Evolutionary conservation across 2,797 vertebrate genomes (phyloP).

Genomic region (Amniataba percoides): DNA sequence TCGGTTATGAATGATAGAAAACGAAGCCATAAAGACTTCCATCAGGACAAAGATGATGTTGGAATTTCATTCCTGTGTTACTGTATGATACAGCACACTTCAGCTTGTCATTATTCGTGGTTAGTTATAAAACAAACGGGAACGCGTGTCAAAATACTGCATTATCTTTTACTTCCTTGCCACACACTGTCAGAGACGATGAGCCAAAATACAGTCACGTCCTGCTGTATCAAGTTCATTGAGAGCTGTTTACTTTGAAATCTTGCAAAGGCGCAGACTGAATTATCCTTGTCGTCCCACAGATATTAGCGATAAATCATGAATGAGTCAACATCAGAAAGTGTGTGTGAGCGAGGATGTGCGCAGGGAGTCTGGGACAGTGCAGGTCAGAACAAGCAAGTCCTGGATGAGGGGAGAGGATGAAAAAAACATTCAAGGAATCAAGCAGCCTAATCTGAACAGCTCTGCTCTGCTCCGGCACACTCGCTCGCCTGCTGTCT

Average conservation of each 20-base stretch:
- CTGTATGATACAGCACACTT: conserved; percentile 3
- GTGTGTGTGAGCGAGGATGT: conserved; percentile 20
- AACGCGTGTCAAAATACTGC: conserved; percentile 39
- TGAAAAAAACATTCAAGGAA: conserved; percentile 60
- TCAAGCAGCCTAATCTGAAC: conserved; percentile 58
- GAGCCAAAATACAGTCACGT: conserved; percentile 30
- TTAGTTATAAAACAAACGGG: conserved; percentile 51
- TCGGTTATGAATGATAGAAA: conserved; percentile 28
- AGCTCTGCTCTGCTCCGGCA: conserved; percentile 38
- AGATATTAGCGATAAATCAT: conserved; percentile 61
- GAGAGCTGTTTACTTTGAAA: conserved; percentile 48
- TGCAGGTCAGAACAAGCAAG: conserved; percentile 68
- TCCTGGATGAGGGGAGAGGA: conserved; percentile 54
- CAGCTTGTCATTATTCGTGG: conserved; percentile 22
- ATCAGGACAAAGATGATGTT: conserved; percentile 28
- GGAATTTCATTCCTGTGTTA: conserved; percentile 28
- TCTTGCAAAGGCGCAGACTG: conserved; percentile 29
- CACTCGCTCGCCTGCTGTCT: conserved; percentile 47
- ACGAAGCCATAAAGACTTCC: conserved; percentile 29
- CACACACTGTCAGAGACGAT: conserved; percentile 21
- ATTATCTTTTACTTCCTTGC: conserved; percentile 32
- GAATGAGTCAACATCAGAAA: conserved; percentile 45
- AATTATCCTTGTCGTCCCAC: conserved; percentile 47
- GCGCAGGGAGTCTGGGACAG: conserved; percentile 43
- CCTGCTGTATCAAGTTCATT: conserved; percentile 37